These are phyloP conservation scores for Nerophis lumbriciformis DNA, from an alignment of 2,113 vertebrate genomes.

Conservation along the genomic window DNA sequence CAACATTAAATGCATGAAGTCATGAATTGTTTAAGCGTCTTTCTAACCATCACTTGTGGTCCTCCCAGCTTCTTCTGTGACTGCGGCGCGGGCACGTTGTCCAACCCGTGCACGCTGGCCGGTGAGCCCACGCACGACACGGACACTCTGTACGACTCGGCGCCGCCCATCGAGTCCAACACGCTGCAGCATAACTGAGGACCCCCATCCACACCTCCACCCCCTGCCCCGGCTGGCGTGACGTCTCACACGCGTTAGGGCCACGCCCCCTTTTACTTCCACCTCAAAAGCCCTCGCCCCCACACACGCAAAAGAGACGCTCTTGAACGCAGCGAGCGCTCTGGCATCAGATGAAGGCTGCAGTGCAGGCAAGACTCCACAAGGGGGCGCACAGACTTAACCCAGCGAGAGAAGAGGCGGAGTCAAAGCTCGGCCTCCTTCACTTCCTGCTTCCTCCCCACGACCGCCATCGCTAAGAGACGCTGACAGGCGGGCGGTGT, in stretches of 20 bases:
- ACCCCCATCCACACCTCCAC: conserved; percentile 39
- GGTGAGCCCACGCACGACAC: conserved; percentile 99
- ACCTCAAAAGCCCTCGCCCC: background rate
- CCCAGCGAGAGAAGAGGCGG: conserved; percentile 1
- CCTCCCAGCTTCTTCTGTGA: conserved; percentile 95
- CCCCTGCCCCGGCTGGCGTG: background rate
- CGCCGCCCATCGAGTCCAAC: conserved; percentile 99
- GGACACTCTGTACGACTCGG: conserved; percentile 99
- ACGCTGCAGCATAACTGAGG: conserved; percentile 99
- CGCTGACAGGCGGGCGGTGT: background rate
- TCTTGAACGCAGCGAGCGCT: background rate
- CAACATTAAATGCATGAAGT: too few species aligned
- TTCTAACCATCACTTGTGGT: background rate
- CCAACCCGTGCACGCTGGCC: conserved; percentile 97
- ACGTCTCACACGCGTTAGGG: conserved; percentile 41
- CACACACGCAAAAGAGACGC: background rate
- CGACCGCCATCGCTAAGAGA: background rate
- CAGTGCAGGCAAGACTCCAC: conserved; percentile 31
- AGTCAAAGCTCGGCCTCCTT: conserved; percentile 30
- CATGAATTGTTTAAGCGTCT: too few species aligned
- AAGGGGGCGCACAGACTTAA: conserved; percentile 44
- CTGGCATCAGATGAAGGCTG: conserved; percentile 13
- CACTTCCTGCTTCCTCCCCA: conserved; percentile 60
- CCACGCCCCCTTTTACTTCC: background rate
- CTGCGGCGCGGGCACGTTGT: conserved; percentile 97